Evolutionary conservation across 2,113 vertebrate species (phyloP), one percentile per base, ranked within the genome.

Genomic region (Lagopus leucura): DNA sequence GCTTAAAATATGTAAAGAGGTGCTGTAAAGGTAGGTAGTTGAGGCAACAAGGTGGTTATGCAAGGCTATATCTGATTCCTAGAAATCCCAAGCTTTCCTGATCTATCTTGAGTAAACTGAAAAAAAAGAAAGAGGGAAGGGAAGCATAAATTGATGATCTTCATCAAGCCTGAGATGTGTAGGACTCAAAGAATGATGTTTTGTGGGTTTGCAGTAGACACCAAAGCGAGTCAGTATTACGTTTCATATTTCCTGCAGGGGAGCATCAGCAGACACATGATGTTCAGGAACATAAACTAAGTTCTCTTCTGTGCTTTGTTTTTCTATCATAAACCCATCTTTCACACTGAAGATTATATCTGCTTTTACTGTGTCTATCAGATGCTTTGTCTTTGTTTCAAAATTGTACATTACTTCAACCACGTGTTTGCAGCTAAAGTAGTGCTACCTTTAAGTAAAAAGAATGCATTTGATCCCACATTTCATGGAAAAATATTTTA

Each of bases 131-230:
- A 21, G 34, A 17, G 15, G 38, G 9, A 17, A 57, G 16, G 22
- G 14, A 30, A 17, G 15, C 16, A 57, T 16, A 28, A 82, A 73
- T 13, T 22, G 9, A n/a, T 58, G 43, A 20, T n/a, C 50, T 82
- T 83, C 48, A 82, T 69, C 60, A 92, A 78, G 76, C 20, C 85
- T 60, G 32, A 82, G 42, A 67, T 13, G 12, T 74, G 32, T 55
- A 47, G 70, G 55, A 73, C 61, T 80, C 40, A 55, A 77, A 88
- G 50, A 87, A 77, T 71, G 47, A 70, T 43, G 47, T 78, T 92
- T 81, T 86, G 88, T 88, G 91, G 87, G 52, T 94, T 94, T 91
- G 76, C 90, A 92, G 73, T 75, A 86, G 69, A 88, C 76, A 88
- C 50, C 9, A 20, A 92, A 83, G 72, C 82, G 82, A 96, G 85